These are phyloP conservation scores for Stegostoma tigrinum DNA, from an alignment of 2,113 vertebrate genomes.

Conservation along the genomic window DNA sequence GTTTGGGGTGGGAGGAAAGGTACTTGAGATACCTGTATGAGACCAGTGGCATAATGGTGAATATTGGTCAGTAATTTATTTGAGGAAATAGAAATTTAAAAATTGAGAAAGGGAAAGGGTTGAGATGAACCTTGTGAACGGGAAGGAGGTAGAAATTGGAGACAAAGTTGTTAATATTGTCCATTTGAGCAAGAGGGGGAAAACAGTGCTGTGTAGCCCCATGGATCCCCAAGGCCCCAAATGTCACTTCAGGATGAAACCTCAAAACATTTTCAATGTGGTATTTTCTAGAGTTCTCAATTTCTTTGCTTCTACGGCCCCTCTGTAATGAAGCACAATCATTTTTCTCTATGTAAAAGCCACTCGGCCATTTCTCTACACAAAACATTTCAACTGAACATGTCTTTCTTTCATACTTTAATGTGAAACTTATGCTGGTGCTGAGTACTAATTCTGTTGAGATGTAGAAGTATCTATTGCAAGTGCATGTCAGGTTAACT, in stretches of 20 bases:
- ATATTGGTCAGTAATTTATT: not conserved
- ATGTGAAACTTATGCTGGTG: not conserved
- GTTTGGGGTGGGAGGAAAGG: not conserved
- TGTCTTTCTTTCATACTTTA: not conserved
- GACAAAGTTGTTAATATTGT: not conserved
- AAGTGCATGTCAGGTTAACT: not conserved
- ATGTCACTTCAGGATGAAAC: not conserved
- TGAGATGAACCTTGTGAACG: not conserved
- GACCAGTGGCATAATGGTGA: not conserved
- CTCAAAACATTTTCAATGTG: not conserved
- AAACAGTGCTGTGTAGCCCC: not conserved
- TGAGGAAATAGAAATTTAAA: not conserved
- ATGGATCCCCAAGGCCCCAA: not conserved
- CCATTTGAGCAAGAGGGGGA: not conserved
- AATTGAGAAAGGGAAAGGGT: not conserved
- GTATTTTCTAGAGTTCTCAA: not conserved
- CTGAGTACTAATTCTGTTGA: not conserved
- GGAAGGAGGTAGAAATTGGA: not conserved
- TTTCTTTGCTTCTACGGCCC: not conserved
- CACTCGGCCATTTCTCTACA: too few relatives aligned
- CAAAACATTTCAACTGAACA: too few relatives aligned
- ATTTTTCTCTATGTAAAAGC: not conserved
- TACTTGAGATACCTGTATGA: not conserved
- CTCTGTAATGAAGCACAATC: not conserved
- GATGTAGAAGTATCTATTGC: not conserved